Evolutionary conservation across 2,888 invertebrate genomes (phyloP), one percentile per base, ranked within the genome.

Genomic region (Neoaliturus tenellus): DNA sequence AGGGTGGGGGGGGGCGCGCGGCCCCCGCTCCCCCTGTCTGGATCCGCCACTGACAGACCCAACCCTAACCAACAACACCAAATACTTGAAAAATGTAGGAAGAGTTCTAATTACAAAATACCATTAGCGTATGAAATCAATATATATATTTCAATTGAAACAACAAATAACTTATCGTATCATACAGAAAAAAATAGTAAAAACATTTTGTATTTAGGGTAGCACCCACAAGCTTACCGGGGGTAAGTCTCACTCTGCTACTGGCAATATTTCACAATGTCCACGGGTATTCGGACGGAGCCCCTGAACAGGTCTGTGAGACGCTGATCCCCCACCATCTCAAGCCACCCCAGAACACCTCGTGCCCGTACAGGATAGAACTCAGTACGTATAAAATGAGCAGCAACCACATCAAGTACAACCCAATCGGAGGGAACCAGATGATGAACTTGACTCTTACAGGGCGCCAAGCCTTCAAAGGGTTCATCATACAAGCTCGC

Each of bases 311-410:
- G 55, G 93, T 93, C 33, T 95, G 95, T 90, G 90, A 89, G n/a
- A 94, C 94, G 89, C 93, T 95, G 93, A 91, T 92, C 8, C 95
- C 95, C 0, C 92, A 93, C 88, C 95, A 95, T 89, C 93, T 93
- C 0, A 89, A 91, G 0, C 85, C 85, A 0, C 90, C 93, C 0
- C 94, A 95, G 90, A 90, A 90, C 17, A 88, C 91, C 0, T 86
- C 90, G 0, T 90, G 94, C 0, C 95, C 95, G 0, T 95, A 95
- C 90, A 91, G 89, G 83, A 90, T 94, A 67, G 90, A 90, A 12
- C 20, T 86, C 20, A 81, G 80, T 35, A 86, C 81, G 8, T 48
- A 81, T 17, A 12, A 28, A 0, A 28, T 51, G 20, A 69, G 48
- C 20, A 48, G 44, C 23, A 69, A 67, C 31, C 48, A 67, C 69